Evolutionary conservation across 2,888 invertebrate genomes (phyloP).

Genomic region (Phoronis australis): DNA sequence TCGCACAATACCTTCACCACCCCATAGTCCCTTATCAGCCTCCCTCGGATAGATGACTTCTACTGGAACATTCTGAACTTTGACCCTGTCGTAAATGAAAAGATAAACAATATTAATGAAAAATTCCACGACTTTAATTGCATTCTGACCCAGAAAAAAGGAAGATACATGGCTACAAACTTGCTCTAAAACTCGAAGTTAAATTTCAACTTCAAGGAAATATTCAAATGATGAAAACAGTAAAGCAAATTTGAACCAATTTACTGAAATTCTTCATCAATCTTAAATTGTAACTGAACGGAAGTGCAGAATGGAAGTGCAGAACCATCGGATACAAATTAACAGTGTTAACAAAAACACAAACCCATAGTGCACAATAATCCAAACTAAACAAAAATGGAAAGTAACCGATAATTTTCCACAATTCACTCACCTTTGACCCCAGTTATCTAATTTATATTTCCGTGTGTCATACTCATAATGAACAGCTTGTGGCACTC

Average conservation of each 20-base stretch:
- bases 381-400: neutral
- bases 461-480: constrained; percentile 34
- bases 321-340: no score
- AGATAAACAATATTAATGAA: neutral
- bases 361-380: no score
- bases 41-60: constrained; percentile 75
- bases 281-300: no score
- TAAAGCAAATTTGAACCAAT: no score
- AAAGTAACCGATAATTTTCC: neutral
- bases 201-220: no score
- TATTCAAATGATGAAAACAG: no score
- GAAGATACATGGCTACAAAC: neutral
- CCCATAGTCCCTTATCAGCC: constrained; percentile 84
- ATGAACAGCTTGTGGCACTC: constrained; percentile 50
- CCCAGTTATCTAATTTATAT: no score
- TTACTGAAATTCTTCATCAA: no score
- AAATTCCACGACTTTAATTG: neutral
- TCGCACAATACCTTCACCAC: constrained; percentile 88
- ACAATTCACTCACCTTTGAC: constrained; percentile 13
- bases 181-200: no score
- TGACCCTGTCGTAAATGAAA: constrained; percentile 18
- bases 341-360: no score
- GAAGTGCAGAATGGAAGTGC: no score
- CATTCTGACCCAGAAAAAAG: neutral
- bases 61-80: constrained; percentile 54